phyloP scores from a whole-genome alignment of 1,140 invertebrate species.

The Fopius arisanus region DNA sequence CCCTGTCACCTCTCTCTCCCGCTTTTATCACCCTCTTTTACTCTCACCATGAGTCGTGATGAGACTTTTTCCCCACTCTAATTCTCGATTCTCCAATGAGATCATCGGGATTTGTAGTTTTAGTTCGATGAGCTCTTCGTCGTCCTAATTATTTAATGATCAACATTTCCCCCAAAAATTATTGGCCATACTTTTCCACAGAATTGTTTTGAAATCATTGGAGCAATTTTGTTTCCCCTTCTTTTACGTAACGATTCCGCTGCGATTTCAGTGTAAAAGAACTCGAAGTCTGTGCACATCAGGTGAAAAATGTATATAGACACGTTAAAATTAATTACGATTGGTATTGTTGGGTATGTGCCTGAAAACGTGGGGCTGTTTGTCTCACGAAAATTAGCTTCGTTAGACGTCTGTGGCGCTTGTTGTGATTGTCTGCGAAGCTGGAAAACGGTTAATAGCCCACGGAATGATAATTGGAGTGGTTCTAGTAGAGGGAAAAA shows the following conservation, averaged over 20 bases:
- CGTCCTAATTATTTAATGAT: too few species aligned
- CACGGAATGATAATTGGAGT: slow-evolving; percentile 41
- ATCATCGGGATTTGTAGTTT: not conserved
- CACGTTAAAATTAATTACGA: not conserved
- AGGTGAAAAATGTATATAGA: not conserved
- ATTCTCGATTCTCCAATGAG: not conserved
- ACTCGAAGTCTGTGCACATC: not conserved
- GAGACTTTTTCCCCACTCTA: not conserved
- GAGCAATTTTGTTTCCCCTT: not conserved
- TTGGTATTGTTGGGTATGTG: not conserved
- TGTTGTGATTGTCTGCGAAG: slow-evolving; percentile 28
- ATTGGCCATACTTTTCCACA: too few species aligned
- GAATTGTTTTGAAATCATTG: too few species aligned
- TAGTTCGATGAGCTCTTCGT: not conserved
- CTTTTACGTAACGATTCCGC: not conserved
- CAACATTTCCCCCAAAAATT: too few species aligned
- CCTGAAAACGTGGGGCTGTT: slow-evolving; percentile 17
- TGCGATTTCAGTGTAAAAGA: not conserved
- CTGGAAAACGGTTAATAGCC: slow-evolving; percentile 41
- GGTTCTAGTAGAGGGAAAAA: slow-evolving; percentile 21
- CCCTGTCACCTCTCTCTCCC: not conserved
- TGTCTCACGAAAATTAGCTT: slow-evolving; percentile 46
- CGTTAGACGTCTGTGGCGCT: slow-evolving; percentile 33
- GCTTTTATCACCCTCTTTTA: not conserved
- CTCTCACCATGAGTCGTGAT: not conserved